phyloP scores from a whole-genome alignment of 2,888 invertebrate species.

The Diploptera punctata region DNA sequence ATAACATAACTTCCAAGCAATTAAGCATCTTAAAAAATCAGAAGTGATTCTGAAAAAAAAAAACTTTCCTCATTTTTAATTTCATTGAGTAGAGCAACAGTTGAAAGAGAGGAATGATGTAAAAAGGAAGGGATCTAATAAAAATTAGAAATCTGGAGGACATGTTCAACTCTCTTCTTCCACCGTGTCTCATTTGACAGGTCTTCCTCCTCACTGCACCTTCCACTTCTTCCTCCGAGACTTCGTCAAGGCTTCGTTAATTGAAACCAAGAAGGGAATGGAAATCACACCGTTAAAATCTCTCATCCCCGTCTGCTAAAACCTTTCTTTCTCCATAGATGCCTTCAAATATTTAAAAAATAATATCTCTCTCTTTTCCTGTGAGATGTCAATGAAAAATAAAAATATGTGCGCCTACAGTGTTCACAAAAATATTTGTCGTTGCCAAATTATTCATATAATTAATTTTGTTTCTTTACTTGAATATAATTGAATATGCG shows the following conservation, averaged over 20 bases:
- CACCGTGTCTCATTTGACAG: slow-evolving; percentile 33
- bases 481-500: too few relatives aligned
- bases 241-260: slow-evolving; percentile 22
- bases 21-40: slow-evolving; percentile 19
- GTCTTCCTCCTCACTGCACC: slow-evolving; percentile 16
- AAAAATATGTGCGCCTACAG: too few relatives aligned
- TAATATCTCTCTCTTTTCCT: too few relatives aligned
- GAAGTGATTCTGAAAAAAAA: neutral
- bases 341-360: too few relatives aligned
- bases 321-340: too few relatives aligned
- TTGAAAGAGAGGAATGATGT: neutral
- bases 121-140: slow-evolving; percentile 20
- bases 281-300: neutral
- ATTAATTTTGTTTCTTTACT: too few relatives aligned
- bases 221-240: neutral
- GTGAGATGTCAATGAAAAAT: too few relatives aligned
- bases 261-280: slow-evolving; percentile 25
- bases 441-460: too few relatives aligned
- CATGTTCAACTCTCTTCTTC: neutral
- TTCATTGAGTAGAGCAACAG: slow-evolving; percentile 31
- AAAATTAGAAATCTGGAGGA: slow-evolving; percentile 34
- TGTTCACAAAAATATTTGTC: too few relatives aligned
- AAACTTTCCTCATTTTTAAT: neutral
- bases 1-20: slow-evolving; percentile 12
- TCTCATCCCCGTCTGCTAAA: too few relatives aligned